Base-by-base conservation (phyloP, 2,888 invertebrate species). In the Epinotia brunnichana region DNA sequence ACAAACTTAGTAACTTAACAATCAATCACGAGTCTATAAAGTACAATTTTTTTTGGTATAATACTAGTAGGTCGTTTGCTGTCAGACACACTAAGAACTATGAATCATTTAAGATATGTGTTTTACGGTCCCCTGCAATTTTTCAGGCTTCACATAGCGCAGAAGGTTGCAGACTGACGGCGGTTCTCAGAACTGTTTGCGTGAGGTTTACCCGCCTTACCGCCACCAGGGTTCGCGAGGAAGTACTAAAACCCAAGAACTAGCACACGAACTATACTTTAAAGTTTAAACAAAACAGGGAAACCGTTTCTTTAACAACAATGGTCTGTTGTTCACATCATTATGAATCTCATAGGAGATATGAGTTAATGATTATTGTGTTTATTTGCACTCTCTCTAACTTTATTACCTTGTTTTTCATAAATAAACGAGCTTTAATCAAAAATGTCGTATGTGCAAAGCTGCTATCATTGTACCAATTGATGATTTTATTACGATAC, bases 101-200 rank as follows among this genome's bases (percentile, higher is more conserved):
- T 4, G 15, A 48, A 48, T 48, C 5, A 48, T n/a, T 48, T 48
- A 9, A 35, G 35, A 35, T n/a, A n/a, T 1, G 4, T 44, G 13
- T 44, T 53, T 29, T 10, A 56, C n/a, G 17, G 15, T 15, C 19
- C 54, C 11, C 19, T 54, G 29, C 41, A 44, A 74, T 64, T n/a
- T 67, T 63, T 91, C 89, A 89, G 87, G 84, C 84, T 85, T 74
- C 83, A 76, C 82, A 80, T 77, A 78, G 78, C 85, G 83, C 83
- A 83, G 71, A 76, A 75, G 81, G 83, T 79, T 78, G 77, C 77
- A 80, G 82, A 84, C 84, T 84, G 83, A 75, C 79, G 80, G 81
- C 85, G 83, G 80, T 76, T 72, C 80, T 81, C 83, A 85, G 87
- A 87, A 87, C 86, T 90, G 89, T 89, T 90, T 87, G 87, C 75